These are phyloP conservation scores for Phymatocera aterrima DNA, from an alignment of 2,888 invertebrate species.

Conservation along the genomic window DNA sequence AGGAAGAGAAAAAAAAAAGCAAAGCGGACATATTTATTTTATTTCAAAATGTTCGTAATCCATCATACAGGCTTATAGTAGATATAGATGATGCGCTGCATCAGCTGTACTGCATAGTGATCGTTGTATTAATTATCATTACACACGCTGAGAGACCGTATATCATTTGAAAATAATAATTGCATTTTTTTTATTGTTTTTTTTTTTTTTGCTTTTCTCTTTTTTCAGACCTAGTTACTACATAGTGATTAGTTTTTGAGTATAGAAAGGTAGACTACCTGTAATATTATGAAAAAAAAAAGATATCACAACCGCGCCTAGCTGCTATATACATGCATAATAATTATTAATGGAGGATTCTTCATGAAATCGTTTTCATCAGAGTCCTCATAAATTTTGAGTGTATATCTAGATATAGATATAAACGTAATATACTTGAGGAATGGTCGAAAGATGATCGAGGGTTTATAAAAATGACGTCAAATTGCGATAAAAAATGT, in stretches of 20 bases:
- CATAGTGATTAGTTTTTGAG: background rate
- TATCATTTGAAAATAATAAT: constrained; percentile 5
- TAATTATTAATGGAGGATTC: too few relatives aligned
- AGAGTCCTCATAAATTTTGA: too few relatives aligned
- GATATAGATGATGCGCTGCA: background rate
- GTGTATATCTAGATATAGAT: too few relatives aligned
- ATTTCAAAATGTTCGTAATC: background rate
- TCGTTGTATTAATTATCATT: background rate
- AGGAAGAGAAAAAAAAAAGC: too few relatives aligned
- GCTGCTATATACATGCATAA: constrained; percentile 19
- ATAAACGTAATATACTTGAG: background rate
- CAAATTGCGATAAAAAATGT: constrained; percentile 1
- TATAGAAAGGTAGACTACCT: background rate
- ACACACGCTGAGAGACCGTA: too few relatives aligned
- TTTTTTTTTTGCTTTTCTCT: too few relatives aligned
- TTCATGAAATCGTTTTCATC: too few relatives aligned
- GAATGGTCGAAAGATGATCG: background rate
- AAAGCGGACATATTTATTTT: constrained; percentile 16
- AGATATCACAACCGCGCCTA: constrained; percentile 22
- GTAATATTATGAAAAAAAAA: background rate
- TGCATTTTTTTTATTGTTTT: too few relatives aligned
- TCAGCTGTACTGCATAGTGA: background rate
- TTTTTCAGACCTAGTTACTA: too few relatives aligned
- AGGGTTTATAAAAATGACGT: background rate
- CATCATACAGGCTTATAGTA: too few relatives aligned